These are phyloP conservation scores for Andrena fulva DNA, from an alignment of 2,888 invertebrate species.

Conservation along the genomic window DNA sequence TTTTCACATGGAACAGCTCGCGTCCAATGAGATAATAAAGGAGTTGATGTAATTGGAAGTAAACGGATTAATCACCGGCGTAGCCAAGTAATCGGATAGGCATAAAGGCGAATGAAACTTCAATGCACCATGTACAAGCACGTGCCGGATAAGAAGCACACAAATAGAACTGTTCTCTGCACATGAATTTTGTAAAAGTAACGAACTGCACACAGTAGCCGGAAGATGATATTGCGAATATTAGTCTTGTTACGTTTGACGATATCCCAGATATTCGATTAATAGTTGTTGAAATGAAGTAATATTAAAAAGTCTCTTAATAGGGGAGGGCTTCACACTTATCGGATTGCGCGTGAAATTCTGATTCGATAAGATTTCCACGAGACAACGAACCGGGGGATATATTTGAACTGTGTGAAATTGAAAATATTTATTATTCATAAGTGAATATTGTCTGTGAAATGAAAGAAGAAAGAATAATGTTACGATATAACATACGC, in stretches of 20 bases:
- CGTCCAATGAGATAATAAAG: slow-evolving; percentile 72
- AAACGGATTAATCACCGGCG: slow-evolving; percentile 17
- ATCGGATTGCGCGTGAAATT: slow-evolving; percentile 15
- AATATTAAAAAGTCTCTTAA: slow-evolving; percentile 30
- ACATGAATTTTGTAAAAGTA: slow-evolving; percentile 49
- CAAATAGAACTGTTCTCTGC: slow-evolving; percentile 27
- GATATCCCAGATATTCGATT: slow-evolving; percentile 45
- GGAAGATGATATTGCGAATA: slow-evolving; percentile 29
- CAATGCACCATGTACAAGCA: slow-evolving; percentile 36
- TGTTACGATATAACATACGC: slow-evolving; percentile 47
- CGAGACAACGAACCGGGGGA: slow-evolving; percentile 66
- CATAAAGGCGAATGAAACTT: slow-evolving; percentile 18
- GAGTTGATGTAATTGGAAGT: slow-evolving; percentile 31
- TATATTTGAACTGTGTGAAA: slow-evolving; percentile 59
- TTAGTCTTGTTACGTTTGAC: slow-evolving; percentile 62
- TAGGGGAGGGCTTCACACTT: background rate
- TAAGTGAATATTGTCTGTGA: slow-evolving; percentile 42
- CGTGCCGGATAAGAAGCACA: background rate
- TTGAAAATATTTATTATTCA: slow-evolving; percentile 54
- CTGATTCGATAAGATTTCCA: slow-evolving; percentile 49
- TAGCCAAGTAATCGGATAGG: slow-evolving; percentile 20
- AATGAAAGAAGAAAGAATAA: slow-evolving; percentile 28
- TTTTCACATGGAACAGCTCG: slow-evolving; percentile 63
- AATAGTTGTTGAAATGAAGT: slow-evolving; percentile 49
- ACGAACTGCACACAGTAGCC: slow-evolving; percentile 16